These are phyloP conservation scores for Heliconius sara DNA, from an alignment of 2,888 invertebrate genomes.

Conservation along the genomic window DNA sequence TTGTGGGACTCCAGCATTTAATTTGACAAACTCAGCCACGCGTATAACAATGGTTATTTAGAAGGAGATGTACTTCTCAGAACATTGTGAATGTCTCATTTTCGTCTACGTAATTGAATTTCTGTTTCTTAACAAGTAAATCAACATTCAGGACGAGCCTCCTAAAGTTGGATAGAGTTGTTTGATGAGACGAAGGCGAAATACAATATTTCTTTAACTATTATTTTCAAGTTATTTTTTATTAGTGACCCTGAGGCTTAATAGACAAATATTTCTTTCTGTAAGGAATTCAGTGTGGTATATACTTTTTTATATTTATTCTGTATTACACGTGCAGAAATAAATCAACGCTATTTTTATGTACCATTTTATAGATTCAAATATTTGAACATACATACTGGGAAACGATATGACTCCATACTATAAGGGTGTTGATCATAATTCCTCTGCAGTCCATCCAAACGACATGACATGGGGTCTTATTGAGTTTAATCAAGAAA, in stretches of 20 bases:
- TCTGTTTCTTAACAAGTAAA: conserved; percentile 36
- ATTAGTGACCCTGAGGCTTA: not conserved
- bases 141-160: conserved; percentile 41
- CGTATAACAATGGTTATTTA: conserved; percentile 28
- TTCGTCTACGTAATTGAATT: conserved; percentile 42
- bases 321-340: too few species aligned
- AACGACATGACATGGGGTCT: not conserved
- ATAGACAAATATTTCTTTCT: not conserved
- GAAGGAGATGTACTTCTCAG: conserved; percentile 13
- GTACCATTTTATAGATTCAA: too few species aligned
- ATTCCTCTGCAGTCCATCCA: not conserved
- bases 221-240: conserved; percentile 2
- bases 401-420: too few species aligned
- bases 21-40: conserved; percentile 20
- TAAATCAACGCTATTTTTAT: not conserved
- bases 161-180: conserved; percentile 49
- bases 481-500: not conserved
- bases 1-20: conserved; percentile 28
- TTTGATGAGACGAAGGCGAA: conserved; percentile 42
- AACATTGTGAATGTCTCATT: conserved; percentile 20
- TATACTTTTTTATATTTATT: too few species aligned
- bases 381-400: not conserved
- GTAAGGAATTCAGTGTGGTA: not conserved
- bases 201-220: conserved; percentile 25
- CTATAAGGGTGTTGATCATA: not conserved